These are phyloP conservation scores for Andricus grossulariae DNA, from an alignment of 1,140 invertebrate species.

Conservation along the genomic window DNA sequence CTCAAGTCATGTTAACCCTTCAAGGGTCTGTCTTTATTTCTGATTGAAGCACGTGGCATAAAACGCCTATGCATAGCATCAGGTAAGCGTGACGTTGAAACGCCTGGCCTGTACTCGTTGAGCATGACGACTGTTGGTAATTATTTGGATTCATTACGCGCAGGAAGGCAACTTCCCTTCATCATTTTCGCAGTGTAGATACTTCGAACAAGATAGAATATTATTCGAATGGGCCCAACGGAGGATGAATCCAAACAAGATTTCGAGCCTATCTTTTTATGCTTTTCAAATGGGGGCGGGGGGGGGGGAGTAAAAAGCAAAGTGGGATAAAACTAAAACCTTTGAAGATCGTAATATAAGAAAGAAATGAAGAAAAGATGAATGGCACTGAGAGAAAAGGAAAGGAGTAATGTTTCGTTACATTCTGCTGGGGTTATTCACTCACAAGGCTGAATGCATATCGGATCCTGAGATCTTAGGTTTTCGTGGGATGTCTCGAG, in stretches of 20 bases:
- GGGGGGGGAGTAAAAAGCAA: background rate
- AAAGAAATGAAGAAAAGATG: slow-evolving; percentile 28
- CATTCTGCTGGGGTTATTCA: slow-evolving; percentile 28
- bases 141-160: slow-evolving; percentile 72
- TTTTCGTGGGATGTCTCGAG: slow-evolving; percentile 30
- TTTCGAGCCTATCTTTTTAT: slow-evolving; percentile 3
- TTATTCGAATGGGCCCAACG: slow-evolving; percentile 44
- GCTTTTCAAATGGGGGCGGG: background rate
- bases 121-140: slow-evolving; percentile 65
- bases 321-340: background rate
- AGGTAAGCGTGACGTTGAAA: slow-evolving; percentile 56
- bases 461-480: slow-evolving; percentile 26
- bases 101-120: slow-evolving; percentile 49
- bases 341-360: background rate
- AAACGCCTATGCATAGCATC: slow-evolving; percentile 26
- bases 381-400: background rate
- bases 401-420: slow-evolving; percentile 11
- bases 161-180: slow-evolving; percentile 69
- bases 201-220: slow-evolving; percentile 31
- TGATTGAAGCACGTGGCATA: slow-evolving; percentile 18
- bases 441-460: slow-evolving; percentile 23
- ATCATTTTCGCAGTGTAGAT: slow-evolving; percentile 11
- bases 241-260: slow-evolving; percentile 53
- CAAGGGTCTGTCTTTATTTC: slow-evolving; percentile 4
- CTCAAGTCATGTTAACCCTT: background rate